These are phyloP conservation scores for Ictalurus furcatus DNA, from an alignment of 2,113 vertebrate species.

Conservation along the genomic window DNA sequence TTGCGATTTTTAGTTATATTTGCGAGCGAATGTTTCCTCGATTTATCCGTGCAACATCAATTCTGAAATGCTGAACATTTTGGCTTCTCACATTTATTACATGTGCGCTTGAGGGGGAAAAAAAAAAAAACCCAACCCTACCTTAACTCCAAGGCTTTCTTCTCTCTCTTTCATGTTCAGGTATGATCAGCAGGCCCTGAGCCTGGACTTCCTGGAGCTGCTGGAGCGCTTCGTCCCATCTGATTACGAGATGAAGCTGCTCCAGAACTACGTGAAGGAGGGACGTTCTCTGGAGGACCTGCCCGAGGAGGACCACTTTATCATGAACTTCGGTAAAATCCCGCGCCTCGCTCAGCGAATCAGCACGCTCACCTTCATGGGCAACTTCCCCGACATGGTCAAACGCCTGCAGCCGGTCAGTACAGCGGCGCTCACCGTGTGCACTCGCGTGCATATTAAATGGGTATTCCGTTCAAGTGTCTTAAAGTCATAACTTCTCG, in stretches of 20 bases:
- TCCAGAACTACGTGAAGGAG: constrained; percentile 85
- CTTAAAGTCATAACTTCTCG: neutral
- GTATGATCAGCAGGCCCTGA: constrained; percentile 85
- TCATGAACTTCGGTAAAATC: constrained; percentile 90
- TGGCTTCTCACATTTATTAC: neutral
- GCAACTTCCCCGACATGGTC: constrained; percentile 84
- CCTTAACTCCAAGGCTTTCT: neutral
- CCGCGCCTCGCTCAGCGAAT: constrained; percentile 85
- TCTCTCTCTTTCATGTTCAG: constrained; percentile 63
- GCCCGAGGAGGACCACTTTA: constrained; percentile 85
- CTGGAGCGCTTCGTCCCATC: constrained; percentile 90
- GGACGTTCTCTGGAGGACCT: constrained; percentile 81
- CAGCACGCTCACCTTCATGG: constrained; percentile 92
- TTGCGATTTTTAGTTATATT: too few species aligned
- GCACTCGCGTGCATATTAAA: neutral
- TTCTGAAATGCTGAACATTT: neutral
- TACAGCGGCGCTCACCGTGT: neutral
- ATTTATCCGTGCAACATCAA: neutral
- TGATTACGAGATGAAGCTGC: constrained; percentile 84
- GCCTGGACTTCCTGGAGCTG: constrained; percentile 91
- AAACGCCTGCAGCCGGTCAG: constrained; percentile 88
- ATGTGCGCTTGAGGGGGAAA: neutral
- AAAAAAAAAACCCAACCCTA: neutral
- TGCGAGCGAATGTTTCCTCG: too few species aligned
- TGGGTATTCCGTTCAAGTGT: neutral